Evolutionary conservation across 2,113 vertebrate species (phyloP), one percentile per base, ranked within the genome.

Genomic region (Catharus minimus): DNA sequence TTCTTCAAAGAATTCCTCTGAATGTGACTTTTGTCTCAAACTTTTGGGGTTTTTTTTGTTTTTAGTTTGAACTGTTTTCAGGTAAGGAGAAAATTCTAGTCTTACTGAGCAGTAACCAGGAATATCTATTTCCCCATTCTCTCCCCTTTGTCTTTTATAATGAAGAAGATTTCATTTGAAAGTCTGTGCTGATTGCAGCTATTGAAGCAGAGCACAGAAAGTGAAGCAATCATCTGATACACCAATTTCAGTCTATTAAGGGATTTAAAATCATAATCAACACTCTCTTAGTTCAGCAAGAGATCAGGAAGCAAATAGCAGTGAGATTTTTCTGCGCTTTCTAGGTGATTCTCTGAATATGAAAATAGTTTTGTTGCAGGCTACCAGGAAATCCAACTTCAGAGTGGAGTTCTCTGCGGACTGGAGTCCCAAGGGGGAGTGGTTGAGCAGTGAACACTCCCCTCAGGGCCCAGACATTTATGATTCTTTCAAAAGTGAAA

Each of bases 251-350:
- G 24, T 15, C n/a, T 64, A 64, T 81, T 82, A 90, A 88, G 46
- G 53, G 24, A 60, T 92, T 88, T 90, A 82, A 94, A 89, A 68
- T 84, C 85, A 82, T 89, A 82, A 88, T 89, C 60, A 90, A 64
- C 36, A 13, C 36, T 84, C 13, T 55, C 27, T 4, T 60, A 78
- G 49, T 64, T 92, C 77, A 67, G n/a, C 7, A 58, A 60, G 65
- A 84, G 56, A 83, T 74, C 68, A 81, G 14, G 32, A 8, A 83
- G 28, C 19, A 57, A 90, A 55, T 22, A 20, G 27, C 53, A 92
- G 13, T 3, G 6, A 71, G n/a, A 43, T 87, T 84, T 90, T 87
- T 84, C 69, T 75, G 62, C 24, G 39, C 13, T 84, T 84, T 4
- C 39, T 87, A 43, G 36, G 13, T 71, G n/a, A 30, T 87, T 2